Base-by-base conservation (phyloP, 2,797 vertebrate genomes). In the Sciaenops ocellatus region DNA sequence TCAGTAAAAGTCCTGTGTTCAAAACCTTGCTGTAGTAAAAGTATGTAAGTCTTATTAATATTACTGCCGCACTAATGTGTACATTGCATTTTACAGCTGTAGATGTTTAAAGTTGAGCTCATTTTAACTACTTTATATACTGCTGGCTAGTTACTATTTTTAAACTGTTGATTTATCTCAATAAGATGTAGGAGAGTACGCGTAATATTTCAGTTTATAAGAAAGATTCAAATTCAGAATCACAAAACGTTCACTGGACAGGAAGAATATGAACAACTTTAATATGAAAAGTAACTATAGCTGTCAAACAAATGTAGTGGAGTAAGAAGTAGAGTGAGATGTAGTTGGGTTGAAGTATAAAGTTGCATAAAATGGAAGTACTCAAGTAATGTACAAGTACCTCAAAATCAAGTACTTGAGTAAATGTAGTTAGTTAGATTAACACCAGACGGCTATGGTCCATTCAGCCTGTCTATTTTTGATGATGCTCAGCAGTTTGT, bases 401-500 rank as follows among this genome's bases (percentile, higher is more conserved):
- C 22, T 54, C 5, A 16, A 55, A 55, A 26, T 18, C 16, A 26
- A 30, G 16, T 9, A 56, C 55, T 34, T 18, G 10, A 55, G 26
- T 55, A 4, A 55, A 57, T 20, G 28, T n/a, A 52, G 6, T 51
- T 13, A 24, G 15, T 5, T 38, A 38, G 34, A 38, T 38, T 9
- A 38, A 9, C 51, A 52, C 24, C 22, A 60, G 41, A 2, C 16
- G 61, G 64, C 1, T 4, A 6, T 7, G 69, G 57, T 75, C 28
- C 54, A 38, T 20, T 41, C 76, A 57, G 24, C 42, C 6, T 0
- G 12, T 28, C 15, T 73, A 8, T 54, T 62, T 78, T 18, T 70
- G 52, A 54, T 42, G 76, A 61, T 63, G 75, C 55, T 76, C 69
- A 76, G 75, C 79, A 70, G 22, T 75, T 76, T 64, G 48, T 7